These are phyloP conservation scores for Scolopax bukidnonensis DNA, from an alignment of 2,797 vertebrate genomes.

Conservation along the genomic window DNA sequence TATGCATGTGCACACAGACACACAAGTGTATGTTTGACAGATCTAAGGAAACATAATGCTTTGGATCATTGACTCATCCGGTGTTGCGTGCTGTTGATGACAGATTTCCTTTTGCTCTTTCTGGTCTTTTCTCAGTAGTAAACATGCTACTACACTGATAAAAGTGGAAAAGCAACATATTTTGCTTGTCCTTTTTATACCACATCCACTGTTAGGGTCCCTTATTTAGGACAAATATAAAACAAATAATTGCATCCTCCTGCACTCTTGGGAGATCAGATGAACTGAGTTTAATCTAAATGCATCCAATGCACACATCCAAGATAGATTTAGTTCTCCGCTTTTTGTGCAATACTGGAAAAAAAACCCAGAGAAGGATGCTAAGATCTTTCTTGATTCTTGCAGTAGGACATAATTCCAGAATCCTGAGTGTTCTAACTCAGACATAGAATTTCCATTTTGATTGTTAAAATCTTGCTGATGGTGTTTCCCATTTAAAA, in stretches of 20 bases:
- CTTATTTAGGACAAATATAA: not conserved
- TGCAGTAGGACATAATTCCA: not conserved
- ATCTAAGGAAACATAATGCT: conserved; percentile 33
- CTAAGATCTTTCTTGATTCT: not conserved
- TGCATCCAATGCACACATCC: not conserved
- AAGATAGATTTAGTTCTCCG: not conserved
- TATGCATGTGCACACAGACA: conserved; percentile 35
- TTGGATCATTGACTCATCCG: not conserved
- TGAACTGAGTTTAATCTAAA: not conserved
- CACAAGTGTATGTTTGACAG: conserved; percentile 11
- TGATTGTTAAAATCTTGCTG: not conserved
- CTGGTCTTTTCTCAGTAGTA: not conserved
- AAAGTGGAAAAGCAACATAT: not conserved
- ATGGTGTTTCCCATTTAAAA: not conserved
- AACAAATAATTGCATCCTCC: not conserved
- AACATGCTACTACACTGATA: not conserved
- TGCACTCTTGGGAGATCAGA: not conserved
- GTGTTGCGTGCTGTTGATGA: not conserved
- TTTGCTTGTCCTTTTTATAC: not conserved
- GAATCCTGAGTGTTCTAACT: not conserved
- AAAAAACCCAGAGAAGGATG: rapidly evolving
- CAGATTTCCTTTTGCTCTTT: conserved; percentile 6
- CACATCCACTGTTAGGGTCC: not conserved
- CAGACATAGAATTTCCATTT: not conserved
- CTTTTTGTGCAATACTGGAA: not conserved